Percentiles rank a stretch among this genome's conserved stretches.
Evolutionary conservation across 1,140 invertebrate species (phyloP).

Genomic region (Octopus sinensis): DNA sequence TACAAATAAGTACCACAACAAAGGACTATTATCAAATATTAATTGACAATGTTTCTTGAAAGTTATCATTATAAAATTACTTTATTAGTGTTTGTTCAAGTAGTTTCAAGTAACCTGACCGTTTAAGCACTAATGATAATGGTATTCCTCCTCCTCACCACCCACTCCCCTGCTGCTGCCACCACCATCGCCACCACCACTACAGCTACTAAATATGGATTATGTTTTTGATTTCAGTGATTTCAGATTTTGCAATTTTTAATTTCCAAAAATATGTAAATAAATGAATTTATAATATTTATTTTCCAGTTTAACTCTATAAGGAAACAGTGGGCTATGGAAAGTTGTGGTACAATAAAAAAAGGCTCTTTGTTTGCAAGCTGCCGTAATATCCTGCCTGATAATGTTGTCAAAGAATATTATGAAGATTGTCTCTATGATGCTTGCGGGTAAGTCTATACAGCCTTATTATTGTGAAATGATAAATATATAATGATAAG

Average conservation of each 20-base stretch:
- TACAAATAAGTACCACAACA: too few species aligned
- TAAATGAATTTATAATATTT: not conserved
- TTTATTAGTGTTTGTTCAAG: too few species aligned
- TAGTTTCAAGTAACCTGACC: too few species aligned
- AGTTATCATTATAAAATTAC: not conserved
- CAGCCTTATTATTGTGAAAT: not conserved
- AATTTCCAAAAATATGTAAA: not conserved
- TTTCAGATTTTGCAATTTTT: not conserved
- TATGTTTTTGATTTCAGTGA: constrained; percentile 5
- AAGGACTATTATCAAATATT: too few species aligned
- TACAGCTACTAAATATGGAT: not conserved
- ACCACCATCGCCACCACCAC: too few species aligned
- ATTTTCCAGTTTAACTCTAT: not conserved
- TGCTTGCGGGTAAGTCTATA: constrained; percentile 34
- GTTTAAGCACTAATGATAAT: too few species aligned
- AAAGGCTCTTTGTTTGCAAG: constrained; percentile 24
- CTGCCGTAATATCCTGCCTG: constrained; percentile 26
- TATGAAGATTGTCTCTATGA: constrained; percentile 35
- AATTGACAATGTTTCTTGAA: too few species aligned
- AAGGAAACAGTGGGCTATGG: constrained; percentile 28
- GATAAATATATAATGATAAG: not conserved
- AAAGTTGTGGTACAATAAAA: constrained; percentile 28
- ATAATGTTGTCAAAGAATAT: constrained; percentile 24
- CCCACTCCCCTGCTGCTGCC: too few species aligned
- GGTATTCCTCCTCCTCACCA: too few species aligned